phyloP scores from a whole-genome alignment of 2,113 vertebrate genomes.

The Nanorana parkeri region DNA sequence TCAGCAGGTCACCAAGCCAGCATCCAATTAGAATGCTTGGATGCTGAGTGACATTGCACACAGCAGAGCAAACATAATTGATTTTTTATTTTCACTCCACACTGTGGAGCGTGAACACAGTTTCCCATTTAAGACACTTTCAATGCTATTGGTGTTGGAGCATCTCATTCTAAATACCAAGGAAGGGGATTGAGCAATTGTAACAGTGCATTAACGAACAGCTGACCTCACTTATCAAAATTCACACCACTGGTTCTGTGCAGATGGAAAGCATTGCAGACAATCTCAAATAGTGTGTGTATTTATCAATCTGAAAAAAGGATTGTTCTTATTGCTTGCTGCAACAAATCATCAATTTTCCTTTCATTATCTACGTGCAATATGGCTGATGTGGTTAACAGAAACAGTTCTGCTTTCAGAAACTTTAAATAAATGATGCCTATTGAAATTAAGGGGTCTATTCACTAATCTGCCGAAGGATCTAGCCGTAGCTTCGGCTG shows the following conservation, averaged over 20 bases:
- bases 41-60: slow-evolving; percentile 65
- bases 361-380: too few relatives aligned
- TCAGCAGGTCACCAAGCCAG: slow-evolving; percentile 67
- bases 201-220: slow-evolving; percentile 73
- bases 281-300: too few relatives aligned
- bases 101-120: slow-evolving; percentile 66
- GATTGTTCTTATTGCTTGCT: not conserved
- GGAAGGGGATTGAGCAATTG: slow-evolving; percentile 64
- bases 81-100: slow-evolving; percentile 73
- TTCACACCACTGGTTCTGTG: slow-evolving; percentile 63
- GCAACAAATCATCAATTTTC: too few relatives aligned
- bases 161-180: slow-evolving; percentile 73
- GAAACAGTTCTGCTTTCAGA: too few relatives aligned
- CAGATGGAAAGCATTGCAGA: slow-evolving; percentile 59
- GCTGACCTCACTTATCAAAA: slow-evolving; percentile 77
- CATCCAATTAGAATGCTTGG: slow-evolving; percentile 70
- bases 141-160: slow-evolving; percentile 69
- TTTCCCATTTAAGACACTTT: slow-evolving; percentile 74
- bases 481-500: too few relatives aligned
- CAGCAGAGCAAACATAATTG: slow-evolving; percentile 70
- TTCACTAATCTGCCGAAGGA: too few relatives aligned
- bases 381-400: too few relatives aligned
- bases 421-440: too few relatives aligned
- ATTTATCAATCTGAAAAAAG: too few relatives aligned
- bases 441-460: too few relatives aligned